phyloP scores from a whole-genome alignment of 2,113 vertebrate species.

The Heterochromis multidens region DNA sequence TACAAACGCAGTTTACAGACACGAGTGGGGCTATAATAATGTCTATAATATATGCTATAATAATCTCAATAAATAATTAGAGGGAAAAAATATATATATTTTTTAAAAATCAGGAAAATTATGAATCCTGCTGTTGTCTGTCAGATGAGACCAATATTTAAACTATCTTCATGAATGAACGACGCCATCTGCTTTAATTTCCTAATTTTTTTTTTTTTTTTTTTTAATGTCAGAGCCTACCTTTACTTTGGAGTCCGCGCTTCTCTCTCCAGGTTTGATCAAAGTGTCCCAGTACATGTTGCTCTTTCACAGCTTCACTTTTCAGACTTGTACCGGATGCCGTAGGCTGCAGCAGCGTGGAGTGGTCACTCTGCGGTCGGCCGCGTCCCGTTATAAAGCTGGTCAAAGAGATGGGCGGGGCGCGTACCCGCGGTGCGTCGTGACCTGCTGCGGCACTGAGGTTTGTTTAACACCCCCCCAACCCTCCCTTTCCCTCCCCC shows the following conservation, averaged over 20 bases:
- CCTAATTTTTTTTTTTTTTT: too few relatives aligned
- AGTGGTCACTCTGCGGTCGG: constrained; percentile 19
- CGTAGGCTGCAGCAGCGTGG: neutral
- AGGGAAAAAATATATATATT: neutral
- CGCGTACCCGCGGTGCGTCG: constrained; percentile 62
- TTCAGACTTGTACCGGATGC: neutral
- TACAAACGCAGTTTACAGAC: neutral
- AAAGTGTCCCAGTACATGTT: constrained; percentile 51
- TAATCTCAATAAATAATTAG: neutral
- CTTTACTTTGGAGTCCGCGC: constrained; percentile 39
- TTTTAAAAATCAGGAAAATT: fast-evolving
- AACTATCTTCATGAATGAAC: neutral
- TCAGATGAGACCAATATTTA: neutral
- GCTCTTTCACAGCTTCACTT: neutral
- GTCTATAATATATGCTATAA: too few relatives aligned
- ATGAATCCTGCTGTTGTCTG: neutral
- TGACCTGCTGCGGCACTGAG: constrained; percentile 53
- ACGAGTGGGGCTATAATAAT: neutral
- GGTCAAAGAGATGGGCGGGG: constrained; percentile 46
- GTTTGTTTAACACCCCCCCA: constrained; percentile 25
- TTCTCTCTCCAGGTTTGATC: constrained; percentile 17
- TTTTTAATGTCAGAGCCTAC: neutral
- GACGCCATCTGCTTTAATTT: neutral
- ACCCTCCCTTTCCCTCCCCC: neutral
- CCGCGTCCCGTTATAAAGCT: constrained; percentile 69